Percentiles rank a stretch among this genome's conserved stretches.
These are phyloP conservation scores for Centropus unirufus DNA, from an alignment of 2,113 vertebrate genomes.

Conservation along the genomic window DNA sequence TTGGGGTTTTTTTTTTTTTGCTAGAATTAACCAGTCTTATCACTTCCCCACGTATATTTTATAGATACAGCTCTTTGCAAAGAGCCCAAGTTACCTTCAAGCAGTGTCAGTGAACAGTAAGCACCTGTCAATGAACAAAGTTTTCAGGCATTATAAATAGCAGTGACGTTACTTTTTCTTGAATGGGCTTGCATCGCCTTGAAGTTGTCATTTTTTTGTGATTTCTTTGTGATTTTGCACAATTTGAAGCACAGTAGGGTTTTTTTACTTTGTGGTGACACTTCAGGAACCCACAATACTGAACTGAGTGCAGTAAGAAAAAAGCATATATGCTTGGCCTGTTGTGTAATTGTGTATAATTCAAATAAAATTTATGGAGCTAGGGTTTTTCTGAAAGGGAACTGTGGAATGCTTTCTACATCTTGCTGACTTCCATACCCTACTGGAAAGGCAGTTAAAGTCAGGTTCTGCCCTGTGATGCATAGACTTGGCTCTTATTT, in stretches of 20 bases:
- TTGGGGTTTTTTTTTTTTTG: neutral
- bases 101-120: neutral
- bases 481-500: constrained; percentile 24
- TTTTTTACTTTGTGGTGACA: neutral
- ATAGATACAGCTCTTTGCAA: neutral
- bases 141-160: neutral
- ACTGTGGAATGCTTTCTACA: constrained; percentile 19
- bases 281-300: neutral
- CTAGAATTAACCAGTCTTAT: neutral
- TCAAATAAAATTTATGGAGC: neutral
- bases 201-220: neutral
- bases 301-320: neutral
- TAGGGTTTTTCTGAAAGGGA: neutral
- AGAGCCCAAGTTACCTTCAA: neutral
- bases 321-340: neutral
- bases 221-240: neutral
- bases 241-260: neutral
- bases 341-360: neutral
- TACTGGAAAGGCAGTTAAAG: neutral
- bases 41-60: neutral
- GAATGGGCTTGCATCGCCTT: neutral
- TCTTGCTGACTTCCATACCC: constrained; percentile 18
- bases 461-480: constrained; percentile 37
- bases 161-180: neutral
- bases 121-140: neutral